Base-by-base conservation (phyloP, 2,797 vertebrate genomes). In the Syngnathus acus region DNA sequence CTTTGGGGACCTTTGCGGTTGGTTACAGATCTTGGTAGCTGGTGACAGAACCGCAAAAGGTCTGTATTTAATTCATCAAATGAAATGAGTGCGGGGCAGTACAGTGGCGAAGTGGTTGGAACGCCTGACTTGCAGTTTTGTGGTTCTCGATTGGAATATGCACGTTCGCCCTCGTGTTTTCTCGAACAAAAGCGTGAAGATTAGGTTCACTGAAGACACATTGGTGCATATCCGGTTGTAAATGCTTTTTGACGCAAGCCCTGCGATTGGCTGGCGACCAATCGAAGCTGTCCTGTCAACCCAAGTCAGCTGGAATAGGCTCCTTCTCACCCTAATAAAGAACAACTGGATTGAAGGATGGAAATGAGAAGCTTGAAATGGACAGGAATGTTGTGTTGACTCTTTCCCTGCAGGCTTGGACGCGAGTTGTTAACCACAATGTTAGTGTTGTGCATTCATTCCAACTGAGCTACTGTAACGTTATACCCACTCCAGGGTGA, bases 371-470 rank as follows among this genome's bases (percentile, higher is more conserved):
- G 8, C 50, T 21, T 51, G n/a, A 21, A 51, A 21, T 51, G 50
- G n/a, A 10, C 50, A 51, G 21, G 21, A 51, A 21, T n/a, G 17
- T 50, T 50, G 17, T 50, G 48, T 13, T 17, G 54, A 57, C 32
- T 58, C 32, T 17, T 17, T 17, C 32, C 55, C 55, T 38, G 26
- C 26, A 37, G 32, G 32, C 55, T 21, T 54, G 9, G 21, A 54
- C 26, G 54, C 37, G 54, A 57, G 54, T 57, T 57, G 55, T 58
- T 17, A 58, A 58, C 55, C 55, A 58, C 26, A 58, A 58, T 3
- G 26, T 32, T 57, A 13, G 23, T 57, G 54, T 57, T 57, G 23
- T 32, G 23, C 14, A 32, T 32, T 57, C 26, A 58, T 38, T 58
- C 55, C 32, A 6, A 58, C 2, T 4, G 14, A 16, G 55, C 55